These are phyloP conservation scores for Tragopan temminckii DNA, from an alignment of 2,797 vertebrate genomes.

Conservation along the genomic window DNA sequence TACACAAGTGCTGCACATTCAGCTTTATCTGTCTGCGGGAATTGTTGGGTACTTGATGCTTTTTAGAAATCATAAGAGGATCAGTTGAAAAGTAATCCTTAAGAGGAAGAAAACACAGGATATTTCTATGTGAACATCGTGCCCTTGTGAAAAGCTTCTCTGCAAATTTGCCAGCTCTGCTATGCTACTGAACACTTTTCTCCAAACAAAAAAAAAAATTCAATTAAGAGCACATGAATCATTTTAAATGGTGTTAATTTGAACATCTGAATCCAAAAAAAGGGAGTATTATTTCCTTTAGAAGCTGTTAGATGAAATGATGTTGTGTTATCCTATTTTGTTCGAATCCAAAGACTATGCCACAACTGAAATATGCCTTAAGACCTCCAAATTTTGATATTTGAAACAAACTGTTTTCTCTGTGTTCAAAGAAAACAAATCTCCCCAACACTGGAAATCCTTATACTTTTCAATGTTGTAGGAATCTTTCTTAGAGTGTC, in stretches of 20 bases:
- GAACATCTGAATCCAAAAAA: constrained; percentile 41
- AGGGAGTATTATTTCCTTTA: neutral
- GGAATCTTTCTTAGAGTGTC: neutral
- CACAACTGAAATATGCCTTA: neutral
- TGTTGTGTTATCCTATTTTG: neutral
- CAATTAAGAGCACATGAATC: constrained; percentile 7
- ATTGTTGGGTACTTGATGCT: constrained; percentile 20
- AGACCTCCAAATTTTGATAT: neutral
- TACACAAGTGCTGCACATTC: constrained; percentile 56
- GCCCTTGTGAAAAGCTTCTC: constrained; percentile 44
- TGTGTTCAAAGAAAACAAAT: neutral
- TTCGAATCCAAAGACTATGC: neutral
- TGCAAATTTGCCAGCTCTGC: constrained; percentile 23
- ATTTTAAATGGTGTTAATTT: constrained; percentile 44
- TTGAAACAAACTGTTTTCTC: neutral
- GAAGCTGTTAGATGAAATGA: neutral
- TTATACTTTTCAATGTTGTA: neutral
- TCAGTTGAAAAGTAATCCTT: constrained; percentile 43
- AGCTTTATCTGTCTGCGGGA: constrained; percentile 57
- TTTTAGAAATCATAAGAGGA: constrained; percentile 59
- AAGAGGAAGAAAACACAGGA: constrained; percentile 39
- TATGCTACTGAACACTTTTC: constrained; percentile 17
- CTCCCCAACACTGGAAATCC: neutral
- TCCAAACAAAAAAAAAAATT: constrained; percentile 23
- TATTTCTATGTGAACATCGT: constrained; percentile 58